Conservation (phyloP, 2,888 invertebrate species). For the Zhengitettix transpicula region DNA sequence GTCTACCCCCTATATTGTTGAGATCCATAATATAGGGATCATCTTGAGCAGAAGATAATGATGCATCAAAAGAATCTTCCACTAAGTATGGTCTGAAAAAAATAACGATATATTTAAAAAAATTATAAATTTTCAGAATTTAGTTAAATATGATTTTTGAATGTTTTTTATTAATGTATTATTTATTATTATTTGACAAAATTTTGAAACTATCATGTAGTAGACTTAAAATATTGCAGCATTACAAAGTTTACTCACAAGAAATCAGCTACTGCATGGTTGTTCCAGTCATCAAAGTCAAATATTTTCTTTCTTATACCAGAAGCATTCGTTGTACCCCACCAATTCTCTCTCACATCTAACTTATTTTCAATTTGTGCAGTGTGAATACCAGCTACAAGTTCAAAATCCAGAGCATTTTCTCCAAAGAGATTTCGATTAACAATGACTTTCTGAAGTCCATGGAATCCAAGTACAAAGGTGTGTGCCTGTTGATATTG, state of each 20-base stretch:
- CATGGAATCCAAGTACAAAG: constrained; percentile 59
- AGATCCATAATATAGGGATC: constrained; percentile 38
- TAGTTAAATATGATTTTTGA: too few species aligned
- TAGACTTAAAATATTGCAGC: neutral
- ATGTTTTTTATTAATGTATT: too few species aligned
- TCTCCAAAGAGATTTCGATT: constrained; percentile 76
- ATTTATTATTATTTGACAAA: too few species aligned
- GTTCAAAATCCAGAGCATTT: constrained; percentile 71
- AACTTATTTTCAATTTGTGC: constrained; percentile 73
- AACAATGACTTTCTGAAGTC: constrained; percentile 84
- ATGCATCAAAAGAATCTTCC: constrained; percentile 57
- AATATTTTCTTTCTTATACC: constrained; percentile 74
- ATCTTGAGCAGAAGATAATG: constrained; percentile 52
- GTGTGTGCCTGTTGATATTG: too few species aligned
- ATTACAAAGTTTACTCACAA: constrained; percentile 3
- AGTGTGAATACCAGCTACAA: constrained; percentile 73
- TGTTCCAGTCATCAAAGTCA: constrained; percentile 99
- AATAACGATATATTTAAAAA: neutral
- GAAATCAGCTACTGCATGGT: constrained; percentile 84
- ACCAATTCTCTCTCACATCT: constrained; percentile 89
- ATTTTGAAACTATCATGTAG: neutral
- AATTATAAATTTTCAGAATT: neutral
- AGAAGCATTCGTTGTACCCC: constrained; percentile 65
- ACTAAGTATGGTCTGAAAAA: constrained; percentile 57
- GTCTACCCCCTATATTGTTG: constrained; percentile 60